Conservation (phyloP, 2,888 invertebrate genomes). For the Brachyptera putata region DNA sequence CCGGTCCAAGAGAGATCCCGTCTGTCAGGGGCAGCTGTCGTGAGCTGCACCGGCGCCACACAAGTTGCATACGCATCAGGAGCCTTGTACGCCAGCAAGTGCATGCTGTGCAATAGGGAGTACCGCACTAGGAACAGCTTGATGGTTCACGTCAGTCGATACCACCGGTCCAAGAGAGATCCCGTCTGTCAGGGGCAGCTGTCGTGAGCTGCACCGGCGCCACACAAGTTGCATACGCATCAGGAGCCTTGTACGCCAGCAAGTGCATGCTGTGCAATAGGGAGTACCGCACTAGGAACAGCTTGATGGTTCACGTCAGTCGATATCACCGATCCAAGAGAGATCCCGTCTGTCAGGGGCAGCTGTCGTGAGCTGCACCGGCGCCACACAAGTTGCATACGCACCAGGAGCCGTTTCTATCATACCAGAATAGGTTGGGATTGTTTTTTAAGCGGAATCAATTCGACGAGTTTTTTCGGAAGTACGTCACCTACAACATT, state of each 20-base stretch:
- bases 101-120: slow-evolving; percentile 85
- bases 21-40: slow-evolving; percentile 2
- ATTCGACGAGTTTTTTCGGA: no score
- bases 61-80: slow-evolving; percentile 40
- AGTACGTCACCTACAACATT: no score
- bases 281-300: slow-evolving; percentile 85
- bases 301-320: slow-evolving; percentile 87
- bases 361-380: background rate
- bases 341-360: slow-evolving; percentile 11
- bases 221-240: background rate
- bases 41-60: background rate
- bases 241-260: slow-evolving; percentile 70
- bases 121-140: slow-evolving; percentile 89
- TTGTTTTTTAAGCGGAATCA: no score
- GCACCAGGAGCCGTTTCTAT: no score
- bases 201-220: background rate
- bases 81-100: slow-evolving; percentile 72
- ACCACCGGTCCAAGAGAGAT: slow-evolving; percentile 58
- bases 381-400: background rate
- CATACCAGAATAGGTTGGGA: no score
- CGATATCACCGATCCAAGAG: slow-evolving; percentile 66
- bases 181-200: slow-evolving; percentile 9
- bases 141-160: slow-evolving; percentile 87
- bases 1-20: slow-evolving; percentile 45
- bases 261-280: slow-evolving; percentile 84